Base-by-base conservation (phyloP, 2,888 invertebrate genomes). In the Drosophila leonis region DNA sequence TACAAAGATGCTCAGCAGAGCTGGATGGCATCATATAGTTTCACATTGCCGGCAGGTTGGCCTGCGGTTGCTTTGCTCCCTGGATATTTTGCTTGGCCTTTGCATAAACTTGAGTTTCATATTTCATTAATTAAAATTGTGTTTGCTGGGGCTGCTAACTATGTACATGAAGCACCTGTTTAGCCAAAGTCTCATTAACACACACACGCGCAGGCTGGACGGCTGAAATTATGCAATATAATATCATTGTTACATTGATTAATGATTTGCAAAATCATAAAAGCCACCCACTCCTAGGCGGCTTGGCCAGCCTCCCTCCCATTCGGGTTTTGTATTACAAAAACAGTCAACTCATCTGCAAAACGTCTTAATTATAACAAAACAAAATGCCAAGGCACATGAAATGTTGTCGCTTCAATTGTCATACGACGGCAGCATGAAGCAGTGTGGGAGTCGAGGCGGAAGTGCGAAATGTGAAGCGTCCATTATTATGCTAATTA, bases 191-290 rank as follows among this genome's bases (percentile, higher is more conserved):
- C 90, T 89, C 85, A 85, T 88, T 80, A 88, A 75, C 83, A 70
- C 66, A 71, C 65, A 65, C 63, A 37, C 44, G 18, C 15, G 41
- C 15, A 29, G 37, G 31, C 35, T 18, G 27, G 9, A 37, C 60
- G 66, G 48, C 78, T 70, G 52, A 75, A 82, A 75, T 87, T 84
- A 87, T 90, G 90, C 88, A 87, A 88, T 71, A 81, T 78, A 90
- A 87, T 88, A 90, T 88, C 90, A 84, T 90, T 90, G 85, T 90
- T 83, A 73, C 79, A 81, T 88, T 88, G 88, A 88, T 90, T 88
- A 88, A 90, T 88, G 90, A 87, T 89, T 89, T 84, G 81, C 86
- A 75, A 88, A 88, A 90, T 83, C 86, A 83, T 83, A 80, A 90
- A 87, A 76, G 88, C 80, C 41, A 48, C 57, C 44, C 56, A 55